These are phyloP conservation scores for Sarcophaga subvicina DNA, from an alignment of 2,888 invertebrate genomes.

Conservation along the genomic window DNA sequence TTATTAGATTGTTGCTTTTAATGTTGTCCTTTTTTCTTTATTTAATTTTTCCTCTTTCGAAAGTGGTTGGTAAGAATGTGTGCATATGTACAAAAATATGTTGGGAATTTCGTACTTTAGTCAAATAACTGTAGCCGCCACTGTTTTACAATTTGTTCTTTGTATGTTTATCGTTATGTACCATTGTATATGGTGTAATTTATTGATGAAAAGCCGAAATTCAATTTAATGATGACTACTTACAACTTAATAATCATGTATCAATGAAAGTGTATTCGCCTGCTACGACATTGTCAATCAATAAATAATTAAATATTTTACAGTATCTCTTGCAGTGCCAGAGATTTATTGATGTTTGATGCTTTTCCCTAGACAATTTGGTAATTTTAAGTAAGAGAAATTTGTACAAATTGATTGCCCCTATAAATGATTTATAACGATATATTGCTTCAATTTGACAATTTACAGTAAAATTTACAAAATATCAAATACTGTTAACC, in stretches of 20 bases:
- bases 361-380: too few relatives aligned
- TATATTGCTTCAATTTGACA: too few relatives aligned
- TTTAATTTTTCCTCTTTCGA: neutral
- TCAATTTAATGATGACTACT: neutral
- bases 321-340: too few relatives aligned
- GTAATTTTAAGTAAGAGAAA: too few relatives aligned
- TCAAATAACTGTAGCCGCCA: slow-evolving; percentile 1
- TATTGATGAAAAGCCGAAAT: neutral
- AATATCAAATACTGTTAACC: too few relatives aligned
- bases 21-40: neutral
- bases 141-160: neutral
- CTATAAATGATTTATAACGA: too few relatives aligned
- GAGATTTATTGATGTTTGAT: too few relatives aligned
- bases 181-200: neutral
- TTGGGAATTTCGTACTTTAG: neutral
- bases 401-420: too few relatives aligned
- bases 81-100: neutral
- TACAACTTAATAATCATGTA: neutral
- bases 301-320: too few relatives aligned
- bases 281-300: neutral
- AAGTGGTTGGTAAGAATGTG: slow-evolving; percentile 26
- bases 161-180: neutral
- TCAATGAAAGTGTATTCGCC: neutral
- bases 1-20: slow-evolving; percentile 1
- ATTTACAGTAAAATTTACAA: too few relatives aligned